Base-by-base conservation (phyloP, 2,113 vertebrate species). In the Colaptes auratus region DNA sequence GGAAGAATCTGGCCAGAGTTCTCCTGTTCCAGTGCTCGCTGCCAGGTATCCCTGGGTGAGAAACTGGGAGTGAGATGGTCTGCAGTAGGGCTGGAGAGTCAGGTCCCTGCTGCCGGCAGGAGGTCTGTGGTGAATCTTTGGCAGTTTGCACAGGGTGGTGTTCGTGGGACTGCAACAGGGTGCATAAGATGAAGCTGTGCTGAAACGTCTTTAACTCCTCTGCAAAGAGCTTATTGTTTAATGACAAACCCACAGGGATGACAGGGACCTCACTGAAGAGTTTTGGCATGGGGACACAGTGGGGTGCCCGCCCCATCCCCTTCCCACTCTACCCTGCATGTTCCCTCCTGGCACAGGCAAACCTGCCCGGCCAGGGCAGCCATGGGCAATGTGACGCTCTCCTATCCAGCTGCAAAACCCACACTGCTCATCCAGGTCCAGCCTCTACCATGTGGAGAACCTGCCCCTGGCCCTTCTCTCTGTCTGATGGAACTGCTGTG, bases 111-210 rank as follows among this genome's bases (percentile, higher is more conserved):
- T 52, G 48, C 53, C 7, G 14, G 60, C 0, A 2, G 15, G 50
- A 31, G 35, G 63, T 31, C 20, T 0, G 1, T 42, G 52, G 33
- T 1, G 2, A 33, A 39, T 12, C 28, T 61, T 30, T 17, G 28
- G 36, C 48, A 21, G 12, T 44, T 65, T 52, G 70, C 8, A 2
- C n/a, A 10, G 0, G 8, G 27, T 27, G 39, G 1, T 44, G 53
- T 52, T 56, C 39, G 30, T 12, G 48, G 42, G 77, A 30, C 59
- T 4, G 18, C n/a, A 36, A 48, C 0, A 5, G 36, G 58, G 20
- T 0, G 2, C 2, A 0, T 27, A n/a, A 33, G 28, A 53, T 0
- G 0, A 48, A 63, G 58, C 13, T 55, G 36, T 9, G 31, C 44
- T 60, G 58, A 67, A 67, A n/a, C 3, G 3, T 3, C 20, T 91